Conservation (phyloP, 2,888 invertebrate species). For the Tillus elongatus region DNA sequence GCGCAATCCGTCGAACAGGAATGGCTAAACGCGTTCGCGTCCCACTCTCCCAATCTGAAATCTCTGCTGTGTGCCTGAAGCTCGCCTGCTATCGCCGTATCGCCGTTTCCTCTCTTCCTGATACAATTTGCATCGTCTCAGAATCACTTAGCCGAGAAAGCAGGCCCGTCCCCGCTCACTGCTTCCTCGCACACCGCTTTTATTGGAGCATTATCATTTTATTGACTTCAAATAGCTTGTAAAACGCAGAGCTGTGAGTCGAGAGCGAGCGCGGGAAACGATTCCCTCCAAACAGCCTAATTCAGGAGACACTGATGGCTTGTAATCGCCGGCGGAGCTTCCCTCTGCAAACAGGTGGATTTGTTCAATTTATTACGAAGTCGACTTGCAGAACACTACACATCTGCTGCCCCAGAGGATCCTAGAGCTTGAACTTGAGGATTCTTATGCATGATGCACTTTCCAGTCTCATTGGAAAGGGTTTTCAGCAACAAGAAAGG, state of each 20-base stretch:
- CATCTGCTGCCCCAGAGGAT: conserved; percentile 2
- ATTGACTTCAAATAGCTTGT: conserved; percentile 49
- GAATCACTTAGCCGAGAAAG: conserved; percentile 38
- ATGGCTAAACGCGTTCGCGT: too few relatives aligned
- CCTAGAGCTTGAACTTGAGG: too few relatives aligned
- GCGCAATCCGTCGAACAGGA: too few relatives aligned
- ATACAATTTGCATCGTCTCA: conserved; percentile 42
- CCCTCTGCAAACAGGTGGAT: conserved; percentile 43
- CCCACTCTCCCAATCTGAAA: too few relatives aligned
- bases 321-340: conserved; percentile 41
- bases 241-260: conserved; percentile 43
- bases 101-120: conserved; percentile 31
- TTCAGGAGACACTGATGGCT: conserved; percentile 45
- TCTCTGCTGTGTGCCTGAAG: too few relatives aligned
- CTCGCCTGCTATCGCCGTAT: background rate
- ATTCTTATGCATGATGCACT: too few relatives aligned
- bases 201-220: conserved; percentile 47
- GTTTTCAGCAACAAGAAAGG: too few relatives aligned
- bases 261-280: conserved; percentile 40
- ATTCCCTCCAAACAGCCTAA: conserved; percentile 43
- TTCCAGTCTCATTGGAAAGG: too few relatives aligned
- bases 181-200: conserved; percentile 37
- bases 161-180: conserved; percentile 30
- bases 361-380: conserved; percentile 35
- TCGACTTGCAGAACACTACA: conserved; percentile 19